A percentile compares a stretch with the other conserved stretches of the same genome.
phyloP scores from a whole-genome alignment of 1,140 invertebrate species.

The Macrocentrus cingulum region DNA sequence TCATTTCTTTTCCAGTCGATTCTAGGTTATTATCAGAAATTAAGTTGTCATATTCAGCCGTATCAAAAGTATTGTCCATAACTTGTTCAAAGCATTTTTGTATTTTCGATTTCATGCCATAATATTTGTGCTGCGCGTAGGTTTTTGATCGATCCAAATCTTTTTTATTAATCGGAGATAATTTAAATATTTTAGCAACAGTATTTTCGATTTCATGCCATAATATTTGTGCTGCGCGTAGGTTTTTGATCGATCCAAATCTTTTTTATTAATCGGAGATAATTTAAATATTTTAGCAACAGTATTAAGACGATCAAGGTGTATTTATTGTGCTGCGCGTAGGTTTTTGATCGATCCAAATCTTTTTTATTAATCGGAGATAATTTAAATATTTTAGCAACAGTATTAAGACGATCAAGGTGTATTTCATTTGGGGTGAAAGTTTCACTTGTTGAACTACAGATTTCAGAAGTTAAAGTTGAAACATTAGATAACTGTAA shows the following conservation, averaged over 20 bases:
- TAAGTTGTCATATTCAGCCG: neutral
- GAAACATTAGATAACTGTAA: neutral
- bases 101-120: conserved; percentile 9
- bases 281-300: conserved; percentile 13
- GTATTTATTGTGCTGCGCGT: too few relatives aligned
- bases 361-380: too few relatives aligned
- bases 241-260: conserved; percentile 16
- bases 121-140: conserved; percentile 12
- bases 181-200: conserved; percentile 14
- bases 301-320: neutral
- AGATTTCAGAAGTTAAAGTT: neutral
- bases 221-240: conserved; percentile 13
- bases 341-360: too few relatives aligned
- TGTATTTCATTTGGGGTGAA: too few relatives aligned
- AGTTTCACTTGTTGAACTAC: neutral
- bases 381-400: too few relatives aligned
- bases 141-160: conserved; percentile 16
- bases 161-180: conserved; percentile 12
- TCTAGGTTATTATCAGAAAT: neutral
- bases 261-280: conserved; percentile 12
- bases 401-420: too few relatives aligned
- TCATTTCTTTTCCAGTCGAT: conserved; percentile 10
- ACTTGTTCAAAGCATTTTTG: conserved; percentile 12
- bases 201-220: conserved; percentile 5
- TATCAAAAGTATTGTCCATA: conserved; percentile 12